A percentile compares a stretch with the other conserved stretches of the same genome.
Conservation (phyloP, 2,113 vertebrate genomes). For the Sapayoa aenigma region DNA sequence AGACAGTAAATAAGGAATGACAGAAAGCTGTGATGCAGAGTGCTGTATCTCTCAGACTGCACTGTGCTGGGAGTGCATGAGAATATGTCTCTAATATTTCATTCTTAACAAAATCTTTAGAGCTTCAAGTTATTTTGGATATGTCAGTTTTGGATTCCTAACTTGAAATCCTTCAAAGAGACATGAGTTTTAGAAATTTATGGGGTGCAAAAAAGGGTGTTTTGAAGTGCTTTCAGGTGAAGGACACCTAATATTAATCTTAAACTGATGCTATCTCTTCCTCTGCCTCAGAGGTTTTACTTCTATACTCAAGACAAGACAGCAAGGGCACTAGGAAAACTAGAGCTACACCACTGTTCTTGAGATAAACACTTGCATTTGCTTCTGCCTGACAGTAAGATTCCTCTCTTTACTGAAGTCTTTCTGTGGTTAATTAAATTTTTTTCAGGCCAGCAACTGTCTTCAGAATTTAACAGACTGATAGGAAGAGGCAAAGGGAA, state of each 20-base stretch:
- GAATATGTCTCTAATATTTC: background rate
- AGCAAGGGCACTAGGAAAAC: background rate
- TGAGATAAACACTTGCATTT: background rate
- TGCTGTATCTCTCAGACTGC: background rate
- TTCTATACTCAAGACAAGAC: background rate
- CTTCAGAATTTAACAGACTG: background rate
- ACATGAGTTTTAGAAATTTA: background rate
- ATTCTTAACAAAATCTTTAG: background rate
- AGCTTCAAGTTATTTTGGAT: background rate
- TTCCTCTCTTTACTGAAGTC: background rate
- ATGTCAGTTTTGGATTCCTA: background rate
- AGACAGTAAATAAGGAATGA: background rate
- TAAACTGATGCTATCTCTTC: background rate
- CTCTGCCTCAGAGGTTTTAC: background rate
- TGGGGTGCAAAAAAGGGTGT: rapidly evolving
- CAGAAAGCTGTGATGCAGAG: background rate
- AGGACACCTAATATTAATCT: background rate
- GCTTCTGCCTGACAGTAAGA: background rate
- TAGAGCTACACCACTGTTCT: background rate
- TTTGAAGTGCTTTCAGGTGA: background rate
- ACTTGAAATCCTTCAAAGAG: background rate
- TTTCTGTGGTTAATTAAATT: background rate
- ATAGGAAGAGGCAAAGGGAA: background rate
- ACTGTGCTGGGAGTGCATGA: background rate
- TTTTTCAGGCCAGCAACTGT: background rate